These are phyloP conservation scores for Hipposideros armiger DNA, from an alignment of 2,113 vertebrate species.

Conservation along the genomic window DNA sequence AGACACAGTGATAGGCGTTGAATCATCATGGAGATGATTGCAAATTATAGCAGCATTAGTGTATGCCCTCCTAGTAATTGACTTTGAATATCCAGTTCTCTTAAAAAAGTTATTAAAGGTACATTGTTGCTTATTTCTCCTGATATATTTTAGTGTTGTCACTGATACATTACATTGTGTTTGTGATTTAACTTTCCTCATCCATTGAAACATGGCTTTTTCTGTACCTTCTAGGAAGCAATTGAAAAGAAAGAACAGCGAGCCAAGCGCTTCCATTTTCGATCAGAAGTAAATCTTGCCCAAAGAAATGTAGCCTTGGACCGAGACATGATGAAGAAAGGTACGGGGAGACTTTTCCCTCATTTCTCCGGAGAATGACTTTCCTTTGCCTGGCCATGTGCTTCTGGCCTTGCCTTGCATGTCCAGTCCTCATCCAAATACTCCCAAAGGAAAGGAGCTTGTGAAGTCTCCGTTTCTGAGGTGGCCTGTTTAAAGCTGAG, in stretches of 20 bases:
- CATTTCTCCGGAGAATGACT: background rate
- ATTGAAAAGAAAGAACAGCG: constrained; percentile 98
- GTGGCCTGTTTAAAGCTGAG: background rate
- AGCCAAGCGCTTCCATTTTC: constrained; percentile 96
- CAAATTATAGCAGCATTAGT: background rate
- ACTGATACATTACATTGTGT: background rate
- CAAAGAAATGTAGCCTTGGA: constrained; percentile 95
- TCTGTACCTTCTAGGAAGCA: constrained; percentile 91
- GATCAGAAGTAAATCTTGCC: constrained; percentile 90
- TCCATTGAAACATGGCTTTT: constrained; percentile 27
- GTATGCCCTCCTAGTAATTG: background rate
- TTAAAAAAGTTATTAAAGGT: background rate
- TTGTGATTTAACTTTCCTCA: constrained; percentile 4
- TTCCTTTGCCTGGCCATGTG: background rate
- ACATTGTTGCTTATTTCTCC: constrained; percentile 20
- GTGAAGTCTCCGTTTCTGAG: background rate
- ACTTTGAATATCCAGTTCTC: background rate
- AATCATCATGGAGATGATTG: background rate
- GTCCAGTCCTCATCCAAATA: background rate
- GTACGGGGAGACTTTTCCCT: constrained; percentile 81
- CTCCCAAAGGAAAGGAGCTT: background rate
- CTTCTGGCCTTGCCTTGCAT: constrained; percentile 9
- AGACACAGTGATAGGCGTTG: background rate
- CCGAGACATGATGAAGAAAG: constrained; percentile 95
- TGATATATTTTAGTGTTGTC: constrained; percentile 38